Base-by-base conservation (phyloP, 1,140 invertebrate genomes). In the Ceratosolen solmsi region DNA sequence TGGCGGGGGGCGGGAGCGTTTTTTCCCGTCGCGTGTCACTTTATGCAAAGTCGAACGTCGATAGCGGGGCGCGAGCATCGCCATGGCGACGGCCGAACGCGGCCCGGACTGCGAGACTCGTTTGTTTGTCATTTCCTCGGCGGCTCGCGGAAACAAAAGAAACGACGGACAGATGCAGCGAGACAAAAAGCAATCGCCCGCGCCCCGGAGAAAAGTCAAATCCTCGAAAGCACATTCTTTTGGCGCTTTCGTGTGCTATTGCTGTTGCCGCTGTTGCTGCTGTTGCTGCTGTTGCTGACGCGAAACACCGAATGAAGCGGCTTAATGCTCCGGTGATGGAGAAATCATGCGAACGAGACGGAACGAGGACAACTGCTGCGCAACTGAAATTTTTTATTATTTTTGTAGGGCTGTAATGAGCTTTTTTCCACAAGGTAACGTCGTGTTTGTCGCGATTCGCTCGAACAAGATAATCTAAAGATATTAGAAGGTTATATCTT, bases 101-200 rank as follows among this genome's bases (percentile, higher is more conserved):
- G 58, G 38, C 46, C 54, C 73, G 7, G 36, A 56, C 25, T 75
- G 79, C 36, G 71, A 60, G 63, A 84, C 86, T 89, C 88, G 86
- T 88, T 89, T 89, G 86, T 88, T 88, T 89, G 86, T 88, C 87
- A 89, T 89, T 88, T 89, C 88, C 88, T 88, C 85, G 84, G 86
- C 84, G 85, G 84, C 82, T 84, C 84, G 72, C 81, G 84, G 82
- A 88, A 88, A 88, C 85, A 88, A 87, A 88, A 86, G 82, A 82
- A 86, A 49, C 25, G 70, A 71, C 13, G 70, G n/a, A 2, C 41
- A 71, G 41, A 46, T 71, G 41, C 22, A 71, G 5, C 38, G 75
- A 88, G 86, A 87, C 85, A 88, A 87, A 87, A 87, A 85, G 84
- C 84, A 85, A 87, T 85, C 33, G 70, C 38, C 17, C 71, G 38